Conservation (phyloP, 2,797 vertebrate species). For the Bucorvus abyssinicus region DNA sequence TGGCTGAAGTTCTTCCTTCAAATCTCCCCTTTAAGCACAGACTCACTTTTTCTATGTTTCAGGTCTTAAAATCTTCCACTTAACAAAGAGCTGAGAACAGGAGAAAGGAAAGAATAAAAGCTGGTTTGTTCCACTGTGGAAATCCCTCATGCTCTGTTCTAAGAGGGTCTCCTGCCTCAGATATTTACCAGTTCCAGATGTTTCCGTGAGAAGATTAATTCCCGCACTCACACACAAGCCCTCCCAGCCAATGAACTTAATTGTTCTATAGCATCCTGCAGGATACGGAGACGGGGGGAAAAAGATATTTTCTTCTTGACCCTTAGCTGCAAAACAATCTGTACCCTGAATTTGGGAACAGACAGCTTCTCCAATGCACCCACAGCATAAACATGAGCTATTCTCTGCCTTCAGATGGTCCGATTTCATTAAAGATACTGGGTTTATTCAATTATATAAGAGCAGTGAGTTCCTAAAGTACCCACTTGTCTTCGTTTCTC, state of each 20-base stretch:
- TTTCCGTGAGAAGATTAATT: slow-evolving; percentile 32
- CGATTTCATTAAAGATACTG: not conserved
- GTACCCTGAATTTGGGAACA: slow-evolving; percentile 22
- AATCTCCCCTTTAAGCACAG: not conserved
- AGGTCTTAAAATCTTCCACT: not conserved
- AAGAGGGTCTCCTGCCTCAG: slow-evolving; percentile 17
- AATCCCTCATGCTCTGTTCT: not conserved
- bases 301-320: slow-evolving; percentile 10
- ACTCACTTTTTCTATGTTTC: not conserved
- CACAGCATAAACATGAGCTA: not conserved
- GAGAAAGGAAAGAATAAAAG: slow-evolving; percentile 41
- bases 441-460: not conserved
- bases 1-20: not conserved
- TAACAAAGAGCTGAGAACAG: slow-evolving; percentile 13
- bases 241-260: not conserved
- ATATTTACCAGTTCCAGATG: slow-evolving; percentile 52
- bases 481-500: not conserved
- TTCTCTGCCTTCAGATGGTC: not conserved
- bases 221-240: not conserved
- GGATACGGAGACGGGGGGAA: slow-evolving; percentile 2
- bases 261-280: slow-evolving; percentile 33
- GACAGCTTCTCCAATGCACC: not conserved
- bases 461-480: not conserved
- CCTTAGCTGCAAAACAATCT: slow-evolving; percentile 19
- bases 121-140: slow-evolving; percentile 17